phyloP scores from a whole-genome alignment of 1,140 invertebrate species.

The Anastrepha obliqua region DNA sequence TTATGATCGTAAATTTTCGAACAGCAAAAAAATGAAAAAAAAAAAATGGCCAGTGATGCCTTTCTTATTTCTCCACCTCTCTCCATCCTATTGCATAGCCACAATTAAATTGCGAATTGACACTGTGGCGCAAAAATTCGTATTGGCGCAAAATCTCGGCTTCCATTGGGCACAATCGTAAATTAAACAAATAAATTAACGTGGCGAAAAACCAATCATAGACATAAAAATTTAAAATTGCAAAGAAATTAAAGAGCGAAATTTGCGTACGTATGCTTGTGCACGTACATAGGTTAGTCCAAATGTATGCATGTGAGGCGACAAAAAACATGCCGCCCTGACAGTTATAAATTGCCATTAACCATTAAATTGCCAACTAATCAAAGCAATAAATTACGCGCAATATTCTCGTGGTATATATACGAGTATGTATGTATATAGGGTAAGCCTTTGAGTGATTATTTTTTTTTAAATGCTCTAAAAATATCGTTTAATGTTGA shows the following conservation, averaged over 20 bases:
- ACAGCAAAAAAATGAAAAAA: background rate
- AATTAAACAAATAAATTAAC: background rate
- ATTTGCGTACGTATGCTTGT: background rate
- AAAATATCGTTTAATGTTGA: too few species aligned
- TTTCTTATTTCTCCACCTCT: background rate
- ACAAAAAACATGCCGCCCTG: constrained; percentile 40
- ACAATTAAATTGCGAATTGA: background rate
- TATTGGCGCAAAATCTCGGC: background rate
- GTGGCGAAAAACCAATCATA: background rate
- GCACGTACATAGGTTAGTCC: background rate
- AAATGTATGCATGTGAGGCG: background rate
- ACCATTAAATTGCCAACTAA: constrained; percentile 52
- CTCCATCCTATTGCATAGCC: background rate
- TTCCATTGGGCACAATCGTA: background rate
- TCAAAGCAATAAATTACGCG: constrained; percentile 49
- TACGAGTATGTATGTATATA: too few species aligned
- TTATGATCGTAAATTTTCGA: background rate
- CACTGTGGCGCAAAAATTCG: background rate
- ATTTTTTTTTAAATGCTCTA: too few species aligned
- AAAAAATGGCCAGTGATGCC: background rate
- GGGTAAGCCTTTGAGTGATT: too few species aligned
- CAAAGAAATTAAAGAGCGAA: background rate
- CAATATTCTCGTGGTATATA: background rate
- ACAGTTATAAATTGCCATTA: constrained; percentile 50
- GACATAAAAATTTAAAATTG: background rate